These are phyloP conservation scores for Heliconius eleuchia DNA, from an alignment of 1,140 invertebrate species.

Conservation along the genomic window DNA sequence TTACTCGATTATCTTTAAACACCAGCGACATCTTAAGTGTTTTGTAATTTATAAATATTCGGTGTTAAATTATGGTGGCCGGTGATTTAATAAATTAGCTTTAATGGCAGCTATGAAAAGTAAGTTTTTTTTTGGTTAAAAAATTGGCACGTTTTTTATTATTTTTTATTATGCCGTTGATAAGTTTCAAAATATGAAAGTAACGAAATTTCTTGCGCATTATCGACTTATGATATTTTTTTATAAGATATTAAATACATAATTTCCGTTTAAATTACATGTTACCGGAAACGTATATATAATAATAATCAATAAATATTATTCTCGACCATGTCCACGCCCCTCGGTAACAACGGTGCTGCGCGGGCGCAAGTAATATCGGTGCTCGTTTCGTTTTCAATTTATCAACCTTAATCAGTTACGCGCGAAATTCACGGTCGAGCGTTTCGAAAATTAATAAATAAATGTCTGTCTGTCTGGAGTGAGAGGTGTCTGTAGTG, in stretches of 20 bases:
- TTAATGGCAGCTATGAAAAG: not conserved
- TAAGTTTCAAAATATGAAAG: not conserved
- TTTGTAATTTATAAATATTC: slow-evolving; percentile 34
- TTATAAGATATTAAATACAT: not conserved
- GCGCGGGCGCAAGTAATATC: slow-evolving; percentile 46
- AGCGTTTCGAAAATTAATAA: slow-evolving; percentile 17
- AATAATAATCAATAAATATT: slow-evolving; percentile 44
- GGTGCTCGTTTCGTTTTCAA: slow-evolving; percentile 42
- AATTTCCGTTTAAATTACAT: not conserved
- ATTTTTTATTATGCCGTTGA: not conserved
- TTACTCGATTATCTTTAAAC: slow-evolving; percentile 41
- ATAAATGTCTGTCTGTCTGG: slow-evolving; percentile 7
- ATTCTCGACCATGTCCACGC: slow-evolving; percentile 36
- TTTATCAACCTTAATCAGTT: slow-evolving; percentile 45
- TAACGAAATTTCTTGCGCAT: not conserved
- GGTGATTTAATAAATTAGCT: slow-evolving; percentile 7
- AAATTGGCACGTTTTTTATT: not conserved
- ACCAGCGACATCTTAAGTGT: slow-evolving; percentile 35
- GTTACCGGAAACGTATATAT: not conserved
- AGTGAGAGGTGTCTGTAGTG: not conserved
- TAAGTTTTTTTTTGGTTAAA: not conserved
- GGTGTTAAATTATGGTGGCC: not conserved
- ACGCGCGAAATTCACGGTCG: slow-evolving; percentile 23
- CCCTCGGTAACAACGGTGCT: slow-evolving; percentile 39
- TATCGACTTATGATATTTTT: not conserved